Percentiles rank a stretch among this genome's conserved stretches.
Conservation (phyloP, 2,797 vertebrate species). For the Lateolabrax maculatus region DNA sequence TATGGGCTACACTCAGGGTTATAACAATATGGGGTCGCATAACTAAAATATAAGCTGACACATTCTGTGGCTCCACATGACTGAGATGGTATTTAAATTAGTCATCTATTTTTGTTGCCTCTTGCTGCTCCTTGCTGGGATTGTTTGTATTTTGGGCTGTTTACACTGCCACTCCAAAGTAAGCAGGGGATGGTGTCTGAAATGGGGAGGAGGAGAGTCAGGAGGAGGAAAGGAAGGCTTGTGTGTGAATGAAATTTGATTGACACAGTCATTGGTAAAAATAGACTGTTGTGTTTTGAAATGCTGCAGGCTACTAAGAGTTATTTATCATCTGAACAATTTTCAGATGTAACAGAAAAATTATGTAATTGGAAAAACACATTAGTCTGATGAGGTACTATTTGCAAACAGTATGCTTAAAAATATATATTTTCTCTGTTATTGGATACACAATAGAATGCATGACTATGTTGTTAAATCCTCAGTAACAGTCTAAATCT, state of each 20-base stretch:
- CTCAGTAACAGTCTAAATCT: background rate
- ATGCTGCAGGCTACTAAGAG: background rate
- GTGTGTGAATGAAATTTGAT: constrained; percentile 17
- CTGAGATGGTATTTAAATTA: constrained; percentile 58
- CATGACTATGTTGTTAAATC: background rate
- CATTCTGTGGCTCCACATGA: constrained; percentile 58
- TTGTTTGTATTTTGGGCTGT: constrained; percentile 68
- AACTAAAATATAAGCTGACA: constrained; percentile 57
- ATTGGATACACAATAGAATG: background rate
- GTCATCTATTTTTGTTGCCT: constrained; percentile 55
- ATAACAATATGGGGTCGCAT: constrained; percentile 62
- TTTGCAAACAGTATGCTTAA: no score
- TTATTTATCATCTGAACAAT: constrained; percentile 1
- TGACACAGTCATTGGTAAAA: background rate
- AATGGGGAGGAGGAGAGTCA: constrained; percentile 18
- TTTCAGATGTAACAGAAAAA: background rate
- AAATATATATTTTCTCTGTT: background rate
- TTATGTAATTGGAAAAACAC: constrained; percentile 25
- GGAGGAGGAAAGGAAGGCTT: constrained; percentile 13
- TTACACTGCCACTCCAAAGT: constrained; percentile 62
- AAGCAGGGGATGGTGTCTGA: constrained; percentile 49
- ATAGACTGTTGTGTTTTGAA: constrained; percentile 18
- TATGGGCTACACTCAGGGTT: constrained; percentile 60
- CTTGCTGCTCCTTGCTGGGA: constrained; percentile 32
- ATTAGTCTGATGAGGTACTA: background rate